These are phyloP conservation scores for Drosophila guanche DNA, from an alignment of 1,140 invertebrate species.

Conservation along the genomic window DNA sequence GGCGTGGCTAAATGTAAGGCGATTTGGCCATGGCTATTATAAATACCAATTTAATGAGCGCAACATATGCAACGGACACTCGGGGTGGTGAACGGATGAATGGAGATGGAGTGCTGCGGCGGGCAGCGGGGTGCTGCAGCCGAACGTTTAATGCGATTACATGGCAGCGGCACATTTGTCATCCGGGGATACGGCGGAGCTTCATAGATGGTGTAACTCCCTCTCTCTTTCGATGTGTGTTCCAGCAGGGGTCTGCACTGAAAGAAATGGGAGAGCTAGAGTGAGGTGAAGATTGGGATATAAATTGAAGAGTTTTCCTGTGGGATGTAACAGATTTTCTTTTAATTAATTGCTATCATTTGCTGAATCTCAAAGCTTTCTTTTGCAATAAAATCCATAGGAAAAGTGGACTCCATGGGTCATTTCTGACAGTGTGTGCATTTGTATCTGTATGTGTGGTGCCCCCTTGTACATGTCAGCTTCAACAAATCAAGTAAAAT, in stretches of 20 bases:
- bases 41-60: conserved; percentile 82
- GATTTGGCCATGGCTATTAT: conserved; percentile 74
- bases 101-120: conserved; percentile 14
- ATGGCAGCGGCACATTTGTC: conserved; percentile 80
- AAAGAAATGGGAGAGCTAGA: conserved; percentile 1
- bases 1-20: conserved; percentile 75
- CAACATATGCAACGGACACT: conserved; percentile 69
- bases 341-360: too few relatives aligned
- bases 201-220: too few relatives aligned
- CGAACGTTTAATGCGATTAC: conserved; percentile 76
- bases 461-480: conserved; percentile 41
- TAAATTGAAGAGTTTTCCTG: too few relatives aligned
- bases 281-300: too few relatives aligned
- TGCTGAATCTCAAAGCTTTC: too few relatives aligned
- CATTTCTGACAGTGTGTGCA: conserved; percentile 27
- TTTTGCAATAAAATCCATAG: not conserved
- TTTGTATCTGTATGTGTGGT: conserved; percentile 28
- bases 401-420: conserved; percentile 3
- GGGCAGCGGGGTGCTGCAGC: conserved; percentile 35
- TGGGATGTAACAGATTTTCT: too few relatives aligned
- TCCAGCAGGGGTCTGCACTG: conserved; percentile 29
- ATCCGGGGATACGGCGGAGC: conserved; percentile 27
- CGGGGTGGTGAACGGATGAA: conserved; percentile 1
- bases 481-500: conserved; percentile 80
- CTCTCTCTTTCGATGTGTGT: too few relatives aligned